phyloP scores from a whole-genome alignment of 2,888 invertebrate species.

The Abrostola triplasia region DNA sequence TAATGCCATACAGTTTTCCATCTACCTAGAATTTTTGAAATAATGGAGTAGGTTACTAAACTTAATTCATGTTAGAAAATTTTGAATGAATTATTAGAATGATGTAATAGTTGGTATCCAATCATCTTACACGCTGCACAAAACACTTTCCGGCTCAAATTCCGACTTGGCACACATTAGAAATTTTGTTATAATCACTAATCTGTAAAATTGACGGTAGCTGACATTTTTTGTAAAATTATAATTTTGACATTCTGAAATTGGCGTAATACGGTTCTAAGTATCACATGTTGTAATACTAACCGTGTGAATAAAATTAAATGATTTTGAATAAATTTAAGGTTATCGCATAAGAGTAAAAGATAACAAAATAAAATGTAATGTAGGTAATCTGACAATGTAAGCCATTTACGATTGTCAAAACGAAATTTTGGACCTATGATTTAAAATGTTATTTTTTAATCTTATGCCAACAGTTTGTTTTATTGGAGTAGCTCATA shows the following conservation, averaged over 20 bases:
- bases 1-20: neutral
- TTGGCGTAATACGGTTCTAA: constrained; percentile 18
- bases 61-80: neutral
- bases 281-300: constrained; percentile 21
- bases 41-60: neutral
- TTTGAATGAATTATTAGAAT: neutral
- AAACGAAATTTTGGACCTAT: constrained; percentile 40
- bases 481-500: constrained; percentile 62
- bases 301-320: constrained; percentile 28
- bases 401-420: constrained; percentile 33
- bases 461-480: constrained; percentile 55
- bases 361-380: constrained; percentile 38
- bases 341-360: constrained; percentile 43
- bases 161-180: constrained; percentile 6
- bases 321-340: constrained; percentile 47
- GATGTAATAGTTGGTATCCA: constrained; percentile 1
- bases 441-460: constrained; percentile 57
- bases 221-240: constrained; percentile 8
- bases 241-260: constrained; percentile 19
- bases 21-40: neutral
- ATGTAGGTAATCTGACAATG: constrained; percentile 33
- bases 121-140: constrained; percentile 38
- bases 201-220: neutral
- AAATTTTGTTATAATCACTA: neutral
- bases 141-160: constrained; percentile 27